These are phyloP conservation scores for Sebastes melanostomus DNA, from an alignment of 2,797 vertebrate genomes.

Conservation along the genomic window DNA sequence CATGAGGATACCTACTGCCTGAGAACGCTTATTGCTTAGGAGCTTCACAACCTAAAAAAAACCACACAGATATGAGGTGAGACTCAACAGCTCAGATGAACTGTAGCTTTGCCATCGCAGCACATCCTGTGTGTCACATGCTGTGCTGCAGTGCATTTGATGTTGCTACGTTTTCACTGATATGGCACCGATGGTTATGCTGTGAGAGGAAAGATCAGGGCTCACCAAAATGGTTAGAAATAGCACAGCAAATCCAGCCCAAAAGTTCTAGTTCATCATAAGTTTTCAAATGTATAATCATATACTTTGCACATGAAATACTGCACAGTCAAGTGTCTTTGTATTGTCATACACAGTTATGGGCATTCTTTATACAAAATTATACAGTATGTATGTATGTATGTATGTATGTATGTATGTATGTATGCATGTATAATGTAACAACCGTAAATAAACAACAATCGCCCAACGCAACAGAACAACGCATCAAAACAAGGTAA, in stretches of 20 bases:
- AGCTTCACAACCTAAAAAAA: constrained; percentile 82
- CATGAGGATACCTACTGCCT: constrained; percentile 99
- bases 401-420: not conserved
- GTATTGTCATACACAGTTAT: not conserved
- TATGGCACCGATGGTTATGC: not conserved
- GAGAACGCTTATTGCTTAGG: constrained; percentile 82
- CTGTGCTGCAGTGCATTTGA: not conserved
- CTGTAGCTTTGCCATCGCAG: too few species aligned
- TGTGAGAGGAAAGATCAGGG: not conserved
- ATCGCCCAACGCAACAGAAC: too few species aligned
- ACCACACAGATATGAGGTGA: not conserved
- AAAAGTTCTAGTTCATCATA: not conserved
- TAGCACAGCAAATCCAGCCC: not conserved
- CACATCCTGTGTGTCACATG: too few species aligned
- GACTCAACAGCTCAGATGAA: not conserved
- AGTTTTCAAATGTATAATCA: not conserved
- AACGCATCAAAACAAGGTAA: too few species aligned
- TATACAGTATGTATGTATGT: not conserved
- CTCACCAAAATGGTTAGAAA: not conserved
- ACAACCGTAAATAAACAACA: too few species aligned
- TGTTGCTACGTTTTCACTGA: not conserved
- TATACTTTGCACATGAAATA: not conserved
- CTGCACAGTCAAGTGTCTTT: not conserved
- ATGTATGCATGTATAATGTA: not conserved
- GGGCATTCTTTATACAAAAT: not conserved